Conservation (phyloP, 1,140 invertebrate genomes). For the Berghia stephanieae region DNA sequence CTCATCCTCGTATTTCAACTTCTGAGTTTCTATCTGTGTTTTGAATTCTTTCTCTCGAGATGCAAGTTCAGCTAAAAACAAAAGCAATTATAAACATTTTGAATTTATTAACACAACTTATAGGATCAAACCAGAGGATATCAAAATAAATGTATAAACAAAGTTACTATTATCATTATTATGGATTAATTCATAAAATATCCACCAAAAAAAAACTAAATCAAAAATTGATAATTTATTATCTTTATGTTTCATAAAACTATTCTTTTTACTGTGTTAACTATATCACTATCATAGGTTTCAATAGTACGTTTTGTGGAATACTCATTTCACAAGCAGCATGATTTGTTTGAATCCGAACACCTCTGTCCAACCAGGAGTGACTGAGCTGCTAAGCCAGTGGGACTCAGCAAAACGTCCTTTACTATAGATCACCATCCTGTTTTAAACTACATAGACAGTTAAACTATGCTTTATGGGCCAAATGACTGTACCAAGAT, state of each 20-base stretch:
- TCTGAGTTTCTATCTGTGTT: conserved; percentile 44
- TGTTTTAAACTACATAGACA: too few relatives aligned
- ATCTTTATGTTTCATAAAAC: not conserved
- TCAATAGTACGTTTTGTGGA: too few relatives aligned
- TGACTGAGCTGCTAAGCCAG: too few relatives aligned
- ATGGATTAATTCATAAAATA: not conserved
- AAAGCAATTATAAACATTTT: not conserved
- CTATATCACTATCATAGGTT: too few relatives aligned
- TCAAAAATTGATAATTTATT: not conserved
- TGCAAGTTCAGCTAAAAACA: conserved; percentile 48
- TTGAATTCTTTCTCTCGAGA: conserved; percentile 43
- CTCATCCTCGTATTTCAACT: conserved; percentile 55
- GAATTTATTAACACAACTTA: not conserved
- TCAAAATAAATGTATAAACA: not conserved
- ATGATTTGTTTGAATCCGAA: too few relatives aligned
- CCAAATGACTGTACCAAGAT: not conserved
- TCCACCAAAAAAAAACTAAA: conserved; percentile 1
- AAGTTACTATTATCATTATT: not conserved
- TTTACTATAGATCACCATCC: too few relatives aligned
- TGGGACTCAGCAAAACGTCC: too few relatives aligned
- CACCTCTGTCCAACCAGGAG: too few relatives aligned
- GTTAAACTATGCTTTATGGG: too few relatives aligned
- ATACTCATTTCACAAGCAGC: too few relatives aligned
- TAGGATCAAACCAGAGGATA: not conserved
- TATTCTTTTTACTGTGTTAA: too few relatives aligned